phyloP scores from a whole-genome alignment of 2,797 vertebrate species.

The Spea hammondii region DNA sequence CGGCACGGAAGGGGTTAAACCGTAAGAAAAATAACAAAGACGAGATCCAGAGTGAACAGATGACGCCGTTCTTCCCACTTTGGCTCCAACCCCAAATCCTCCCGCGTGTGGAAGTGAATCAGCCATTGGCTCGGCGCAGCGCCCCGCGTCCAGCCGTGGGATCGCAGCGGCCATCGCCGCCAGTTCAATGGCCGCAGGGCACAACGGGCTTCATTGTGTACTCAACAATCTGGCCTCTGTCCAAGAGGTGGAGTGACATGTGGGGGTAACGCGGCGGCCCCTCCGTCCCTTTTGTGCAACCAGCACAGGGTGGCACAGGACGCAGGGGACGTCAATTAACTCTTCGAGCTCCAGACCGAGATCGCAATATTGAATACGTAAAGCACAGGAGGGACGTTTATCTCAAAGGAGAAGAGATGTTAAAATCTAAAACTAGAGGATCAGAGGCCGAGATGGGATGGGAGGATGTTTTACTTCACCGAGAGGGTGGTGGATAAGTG shows the following conservation, averaged over 20 bases:
- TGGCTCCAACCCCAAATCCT: slow-evolving; percentile 3
- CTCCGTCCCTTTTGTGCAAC: neutral
- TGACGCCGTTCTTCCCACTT: slow-evolving; percentile 29
- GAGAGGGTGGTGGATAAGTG: too few relatives aligned
- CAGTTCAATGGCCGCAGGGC: slow-evolving; percentile 12
- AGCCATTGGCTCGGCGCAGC: slow-evolving; percentile 31
- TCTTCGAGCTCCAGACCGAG: too few relatives aligned
- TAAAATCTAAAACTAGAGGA: too few relatives aligned
- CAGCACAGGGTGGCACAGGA: slow-evolving; percentile 19
- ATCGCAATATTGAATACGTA: too few relatives aligned
- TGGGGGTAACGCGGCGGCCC: neutral
- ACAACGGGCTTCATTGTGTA: slow-evolving; percentile 32
- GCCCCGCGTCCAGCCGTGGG: slow-evolving; percentile 6
- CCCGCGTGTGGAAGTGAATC: slow-evolving; percentile 39
- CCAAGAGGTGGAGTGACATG: slow-evolving; percentile 27
- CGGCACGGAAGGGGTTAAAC: slow-evolving; percentile 25
- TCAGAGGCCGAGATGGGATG: too few relatives aligned
- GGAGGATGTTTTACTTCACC: too few relatives aligned
- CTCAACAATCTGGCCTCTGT: neutral
- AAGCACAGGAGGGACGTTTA: too few relatives aligned
- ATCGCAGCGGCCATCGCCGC: slow-evolving; percentile 31
- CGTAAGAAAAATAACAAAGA: slow-evolving; percentile 31
- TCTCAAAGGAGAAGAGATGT: too few relatives aligned
- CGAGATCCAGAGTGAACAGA: slow-evolving; percentile 18
- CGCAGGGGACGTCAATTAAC: neutral